Evolutionary conservation across 1,140 invertebrate genomes (phyloP), one percentile per base, ranked within the genome.

Genomic region (Zaprionus africanus): DNA sequence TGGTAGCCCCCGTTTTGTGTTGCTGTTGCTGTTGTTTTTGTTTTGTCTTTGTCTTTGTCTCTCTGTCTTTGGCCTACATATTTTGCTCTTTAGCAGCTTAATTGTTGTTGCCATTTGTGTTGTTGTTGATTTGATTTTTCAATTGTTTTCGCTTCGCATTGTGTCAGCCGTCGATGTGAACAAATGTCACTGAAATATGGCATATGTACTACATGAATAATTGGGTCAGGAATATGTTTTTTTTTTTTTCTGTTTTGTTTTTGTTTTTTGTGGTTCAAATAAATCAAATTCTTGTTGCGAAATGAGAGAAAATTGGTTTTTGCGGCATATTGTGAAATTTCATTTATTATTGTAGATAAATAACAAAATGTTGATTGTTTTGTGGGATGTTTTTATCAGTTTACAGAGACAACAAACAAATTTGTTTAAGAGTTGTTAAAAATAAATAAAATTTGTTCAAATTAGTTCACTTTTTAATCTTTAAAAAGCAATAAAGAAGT

Each of bases 61-160:
- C 41, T 46, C 17, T 46, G 41, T 46, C 80, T 87, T 87, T 88
- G 83, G 81, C 83, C 83, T 84, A 83, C 43, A 83, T 88, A 46
- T 63, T 70, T 58, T 15, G 3, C 43, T 64, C 19, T 36, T 67
- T 70, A 26, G 28, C 26, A 57, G 54, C 54, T 57, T 57, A 57
- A 57, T 26, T 60, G 36, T 15, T 38, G 36, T 38, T 38, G 36
- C 7, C 15, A 7, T 46, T 46, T 7, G 7, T 43, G n/a, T n/a
- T 46, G 49, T 54, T 58, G 58, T 77, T 73, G 62, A 72, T 77
- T 77, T 70, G 67, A 76, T 76, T 76, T 69, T 63, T 31, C 58
- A 51, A 49, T 70, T 41, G 56, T 34, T 60, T 60, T 9, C 13
- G 36, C 26, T 73, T 67, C 34, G 19, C 34, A 65, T 71, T 65